A percentile compares a stretch with the other conserved stretches of the same genome.
Conservation (phyloP, 1,140 invertebrate species). For the Lasaia peninsularis region DNA sequence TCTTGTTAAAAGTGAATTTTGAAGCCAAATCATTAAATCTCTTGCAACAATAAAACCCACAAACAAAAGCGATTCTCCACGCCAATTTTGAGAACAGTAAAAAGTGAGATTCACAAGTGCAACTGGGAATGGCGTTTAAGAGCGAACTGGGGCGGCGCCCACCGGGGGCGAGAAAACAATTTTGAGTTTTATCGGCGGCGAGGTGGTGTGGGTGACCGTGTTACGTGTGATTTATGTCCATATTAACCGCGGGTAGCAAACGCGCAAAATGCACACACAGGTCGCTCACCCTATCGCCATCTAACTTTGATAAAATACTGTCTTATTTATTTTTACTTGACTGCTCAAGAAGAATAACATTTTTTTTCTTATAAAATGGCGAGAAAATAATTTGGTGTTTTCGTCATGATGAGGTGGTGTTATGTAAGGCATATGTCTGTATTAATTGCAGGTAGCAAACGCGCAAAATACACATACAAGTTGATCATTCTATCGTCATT, state of each 20-base stretch:
- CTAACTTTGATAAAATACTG: background rate
- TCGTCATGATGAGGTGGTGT: too few species aligned
- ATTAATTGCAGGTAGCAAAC: too few species aligned
- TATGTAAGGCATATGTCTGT: too few species aligned
- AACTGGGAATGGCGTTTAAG: conserved; percentile 74
- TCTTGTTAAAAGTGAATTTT: conserved; percentile 33
- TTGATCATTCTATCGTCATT: conserved; percentile 12
- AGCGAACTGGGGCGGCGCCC: conserved; percentile 70
- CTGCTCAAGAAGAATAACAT: too few species aligned
- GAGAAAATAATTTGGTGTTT: too few species aligned
- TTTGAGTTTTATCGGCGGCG: conserved; percentile 69
- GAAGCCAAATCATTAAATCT: conserved; percentile 1
- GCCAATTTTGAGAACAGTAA: conserved; percentile 72
- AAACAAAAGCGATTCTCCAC: conserved; percentile 59
- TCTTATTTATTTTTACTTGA: background rate
- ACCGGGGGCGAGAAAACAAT: conserved; percentile 72
- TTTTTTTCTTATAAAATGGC: too few species aligned
- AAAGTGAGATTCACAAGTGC: conserved; percentile 75
- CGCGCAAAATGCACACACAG: conserved; percentile 52
- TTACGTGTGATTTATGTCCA: conserved; percentile 69
- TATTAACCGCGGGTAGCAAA: conserved; percentile 52
- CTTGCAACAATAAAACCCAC: conserved; percentile 8
- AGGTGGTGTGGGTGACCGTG: conserved; percentile 50
- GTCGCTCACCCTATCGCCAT: conserved; percentile 15
- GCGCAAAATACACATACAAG: conserved; percentile 50